Conservation (phyloP, 1,140 invertebrate genomes). For the Aethina tumida region DNA sequence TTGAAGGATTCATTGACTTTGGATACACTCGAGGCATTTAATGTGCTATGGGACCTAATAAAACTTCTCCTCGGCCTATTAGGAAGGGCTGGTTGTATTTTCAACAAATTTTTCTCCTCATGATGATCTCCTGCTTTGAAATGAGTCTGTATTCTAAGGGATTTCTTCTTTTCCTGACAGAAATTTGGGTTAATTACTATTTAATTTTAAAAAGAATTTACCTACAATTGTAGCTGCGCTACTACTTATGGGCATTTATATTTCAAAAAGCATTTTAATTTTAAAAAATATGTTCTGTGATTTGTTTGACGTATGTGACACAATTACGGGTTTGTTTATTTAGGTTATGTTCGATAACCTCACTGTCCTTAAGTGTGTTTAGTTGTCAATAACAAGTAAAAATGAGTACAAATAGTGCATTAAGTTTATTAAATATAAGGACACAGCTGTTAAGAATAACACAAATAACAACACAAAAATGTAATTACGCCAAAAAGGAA, state of each 20-base stretch:
- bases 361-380: no score
- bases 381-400: no score
- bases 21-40: constrained; percentile 31
- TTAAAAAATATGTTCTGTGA: background rate
- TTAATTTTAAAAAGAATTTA: constrained; percentile 5
- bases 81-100: constrained; percentile 49
- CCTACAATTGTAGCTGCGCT: constrained; percentile 22
- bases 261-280: constrained; percentile 13
- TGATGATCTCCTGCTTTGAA: constrained; percentile 17
- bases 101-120: constrained; percentile 40
- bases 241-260: constrained; percentile 31
- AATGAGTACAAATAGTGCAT: no score
- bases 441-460: no score
- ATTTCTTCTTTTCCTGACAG: constrained; percentile 27
- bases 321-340: constrained; percentile 14
- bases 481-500: no score
- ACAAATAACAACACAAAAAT: no score
- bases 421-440: no score
- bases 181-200: constrained; percentile 6
- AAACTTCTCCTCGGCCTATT: constrained; percentile 38
- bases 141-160: constrained; percentile 15
- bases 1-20: constrained; percentile 18
- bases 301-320: background rate
- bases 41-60: constrained; percentile 44
- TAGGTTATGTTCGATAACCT: constrained; percentile 14